Percentiles rank a stretch among this genome's conserved stretches.
Evolutionary conservation across 2,797 vertebrate genomes (phyloP).

Genomic region (Naso thynnoides): DNA sequence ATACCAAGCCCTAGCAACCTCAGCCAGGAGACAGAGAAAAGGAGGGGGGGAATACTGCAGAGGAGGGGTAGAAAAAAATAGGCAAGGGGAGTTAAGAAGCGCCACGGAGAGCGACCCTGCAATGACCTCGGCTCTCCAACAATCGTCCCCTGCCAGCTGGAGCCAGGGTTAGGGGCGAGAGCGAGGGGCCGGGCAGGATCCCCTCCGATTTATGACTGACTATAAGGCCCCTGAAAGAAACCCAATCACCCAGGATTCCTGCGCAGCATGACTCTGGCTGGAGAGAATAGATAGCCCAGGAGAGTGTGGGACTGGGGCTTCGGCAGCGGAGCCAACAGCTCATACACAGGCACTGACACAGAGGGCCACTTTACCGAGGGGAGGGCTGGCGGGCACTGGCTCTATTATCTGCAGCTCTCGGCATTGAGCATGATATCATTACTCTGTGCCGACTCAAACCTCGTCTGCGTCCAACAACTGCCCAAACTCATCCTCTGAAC

Average conservation of each 20-base stretch:
- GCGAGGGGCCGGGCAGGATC: conserved; percentile 82
- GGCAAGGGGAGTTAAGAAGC: conserved; percentile 84
- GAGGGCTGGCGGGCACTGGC: conserved; percentile 74
- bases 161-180: conserved; percentile 85
- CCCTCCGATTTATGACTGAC: conserved; percentile 87
- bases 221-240: conserved; percentile 89
- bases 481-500: conserved; percentile 75
- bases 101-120: conserved; percentile 86
- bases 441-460: conserved; percentile 61
- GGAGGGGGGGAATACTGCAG: conserved; percentile 50
- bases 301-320: conserved; percentile 79
- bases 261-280: conserved; percentile 87
- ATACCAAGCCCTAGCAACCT: conserved; percentile 92
- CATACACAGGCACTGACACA: conserved; percentile 74
- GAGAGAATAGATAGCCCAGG: conserved; percentile 82
- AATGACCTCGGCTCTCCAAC: conserved; percentile 86
- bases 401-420: conserved; percentile 78
- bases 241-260: conserved; percentile 90
- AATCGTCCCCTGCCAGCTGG: conserved; percentile 88
- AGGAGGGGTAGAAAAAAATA: conserved; percentile 72
- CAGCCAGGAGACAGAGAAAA: conserved; percentile 74
- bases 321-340: conserved; percentile 68
- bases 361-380: conserved; percentile 79
- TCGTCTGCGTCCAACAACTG: conserved; percentile 58
- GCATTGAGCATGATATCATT: conserved; percentile 83